Conservation (phyloP, 2,888 invertebrate species). For the Neoitamus cyanurus region DNA sequence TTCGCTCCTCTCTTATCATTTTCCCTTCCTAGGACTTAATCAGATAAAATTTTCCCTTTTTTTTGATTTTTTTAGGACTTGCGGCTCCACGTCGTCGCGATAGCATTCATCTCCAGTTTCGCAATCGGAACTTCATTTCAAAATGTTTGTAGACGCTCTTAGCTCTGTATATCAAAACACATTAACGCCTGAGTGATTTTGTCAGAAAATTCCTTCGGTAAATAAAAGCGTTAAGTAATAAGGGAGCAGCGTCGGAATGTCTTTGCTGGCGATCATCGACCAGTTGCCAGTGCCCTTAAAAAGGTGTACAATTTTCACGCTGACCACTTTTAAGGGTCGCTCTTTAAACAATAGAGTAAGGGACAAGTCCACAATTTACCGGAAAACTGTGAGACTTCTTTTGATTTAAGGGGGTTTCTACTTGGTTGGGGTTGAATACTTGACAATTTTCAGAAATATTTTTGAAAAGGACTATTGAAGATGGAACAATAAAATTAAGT, state of each 20-base stretch:
- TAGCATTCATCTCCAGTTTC: constrained; percentile 37
- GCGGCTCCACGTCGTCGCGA: constrained; percentile 38
- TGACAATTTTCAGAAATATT: no score
- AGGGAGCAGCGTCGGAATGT: not conserved
- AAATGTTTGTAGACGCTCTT: constrained; percentile 36
- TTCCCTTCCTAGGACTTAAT: not conserved
- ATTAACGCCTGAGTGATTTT: constrained; percentile 31
- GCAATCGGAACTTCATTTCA: constrained; percentile 40
- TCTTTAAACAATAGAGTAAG: not conserved
- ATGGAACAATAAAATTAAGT: no score
- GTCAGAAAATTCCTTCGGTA: constrained; percentile 25
- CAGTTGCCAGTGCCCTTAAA: not conserved
- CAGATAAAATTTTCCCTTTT: constrained; percentile 27
- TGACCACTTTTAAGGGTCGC: not conserved
- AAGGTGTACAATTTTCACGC: not conserved
- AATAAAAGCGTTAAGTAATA: constrained; percentile 13
- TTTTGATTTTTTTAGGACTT: constrained; percentile 31
- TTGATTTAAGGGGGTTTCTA: no score
- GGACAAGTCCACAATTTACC: not conserved
- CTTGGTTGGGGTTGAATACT: no score
- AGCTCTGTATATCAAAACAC: constrained; percentile 33
- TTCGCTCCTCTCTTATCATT: constrained; percentile 4
- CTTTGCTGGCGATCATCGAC: not conserved
- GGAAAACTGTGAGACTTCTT: not conserved
- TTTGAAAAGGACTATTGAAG: no score